Evolutionary conservation across 2,113 vertebrate species (phyloP).

Genomic region (Gorsachius goisagi): DNA sequence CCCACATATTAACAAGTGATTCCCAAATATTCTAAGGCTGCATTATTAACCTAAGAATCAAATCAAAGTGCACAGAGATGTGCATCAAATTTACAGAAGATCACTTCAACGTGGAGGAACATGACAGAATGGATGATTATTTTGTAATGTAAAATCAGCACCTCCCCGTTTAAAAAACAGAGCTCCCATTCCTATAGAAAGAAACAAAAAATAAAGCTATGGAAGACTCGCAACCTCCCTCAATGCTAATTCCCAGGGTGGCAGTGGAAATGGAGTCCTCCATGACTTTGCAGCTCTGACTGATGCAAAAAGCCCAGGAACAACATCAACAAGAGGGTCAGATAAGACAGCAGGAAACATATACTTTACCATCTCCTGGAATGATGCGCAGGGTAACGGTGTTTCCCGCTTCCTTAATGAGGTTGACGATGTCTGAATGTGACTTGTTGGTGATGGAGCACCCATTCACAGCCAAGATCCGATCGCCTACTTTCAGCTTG

Average conservation of each 20-base stretch:
- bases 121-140: fast-evolving
- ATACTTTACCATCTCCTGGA: constrained; percentile 95
- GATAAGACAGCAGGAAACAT: constrained; percentile 32
- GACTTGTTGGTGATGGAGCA: constrained; percentile 99
- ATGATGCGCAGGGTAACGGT: constrained; percentile 98
- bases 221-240: not conserved
- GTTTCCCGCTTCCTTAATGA: constrained; percentile 99
- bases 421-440: constrained; percentile 99
- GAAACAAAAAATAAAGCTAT: not conserved
- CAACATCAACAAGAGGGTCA: not conserved
- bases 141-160: not conserved
- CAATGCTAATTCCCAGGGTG: not conserved
- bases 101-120: not conserved
- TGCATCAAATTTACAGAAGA: not conserved
- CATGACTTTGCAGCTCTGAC: not conserved
- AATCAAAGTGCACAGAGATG: not conserved
- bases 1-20: not conserved
- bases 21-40: not conserved
- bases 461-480: constrained; percentile 96
- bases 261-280: not conserved
- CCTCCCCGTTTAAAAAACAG: not conserved
- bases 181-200: not conserved
- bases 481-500: constrained; percentile 98
- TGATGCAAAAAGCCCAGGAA: not conserved
- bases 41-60: not conserved